Evolutionary conservation across 2,113 vertebrate genomes (phyloP), one percentile per base, ranked within the genome.

Genomic region (Tympanuchus pallidicinctus): DNA sequence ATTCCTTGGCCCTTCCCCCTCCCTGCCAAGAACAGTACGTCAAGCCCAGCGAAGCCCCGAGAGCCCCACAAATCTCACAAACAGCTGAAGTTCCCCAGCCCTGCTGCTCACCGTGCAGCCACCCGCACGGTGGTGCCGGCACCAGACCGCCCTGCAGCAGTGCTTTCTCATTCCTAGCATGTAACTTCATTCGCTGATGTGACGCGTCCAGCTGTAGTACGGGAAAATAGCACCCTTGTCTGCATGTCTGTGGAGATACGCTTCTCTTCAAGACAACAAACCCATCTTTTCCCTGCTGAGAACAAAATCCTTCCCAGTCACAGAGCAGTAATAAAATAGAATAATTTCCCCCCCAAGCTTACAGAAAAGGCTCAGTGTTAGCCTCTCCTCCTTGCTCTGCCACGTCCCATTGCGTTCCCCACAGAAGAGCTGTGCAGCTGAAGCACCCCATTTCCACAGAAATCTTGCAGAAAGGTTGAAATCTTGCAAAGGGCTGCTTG

Each of bases 101-200:
- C 28, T 61, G 63, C 25, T 40, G 74, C 48, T 57, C 85, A 69
- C 32, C 30, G 6, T 12, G 11, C 30, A 57, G 30, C 30, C 30
- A 18, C 71, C 84, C 69, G 75, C 38, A 83, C 34, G 34, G 34
- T 34, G 34, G 72, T 60, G n/a, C 16, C 32, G 54, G 75, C 82
- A 82, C 45, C 74, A 43, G 65, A 34, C 80, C 74, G 75, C 84
- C 90, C 69, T 70, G 80, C 60, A 86, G 76, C 60, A 82, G 38
- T 79, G 61, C 70, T 74, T 36, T 61, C 71, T 66, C 69, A 61
- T 67, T 57, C 73, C 69, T 22, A 43, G 79, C 67, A 45, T 50
- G 75, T 85, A 81, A 77, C 87, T 91, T 89, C 92, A 95, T 94
- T 92, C 91, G 75, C 78, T 73, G 40, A 87, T 25, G 38, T 96